Conservation (phyloP, 2,113 vertebrate genomes). For the Hucho hucho region DNA sequence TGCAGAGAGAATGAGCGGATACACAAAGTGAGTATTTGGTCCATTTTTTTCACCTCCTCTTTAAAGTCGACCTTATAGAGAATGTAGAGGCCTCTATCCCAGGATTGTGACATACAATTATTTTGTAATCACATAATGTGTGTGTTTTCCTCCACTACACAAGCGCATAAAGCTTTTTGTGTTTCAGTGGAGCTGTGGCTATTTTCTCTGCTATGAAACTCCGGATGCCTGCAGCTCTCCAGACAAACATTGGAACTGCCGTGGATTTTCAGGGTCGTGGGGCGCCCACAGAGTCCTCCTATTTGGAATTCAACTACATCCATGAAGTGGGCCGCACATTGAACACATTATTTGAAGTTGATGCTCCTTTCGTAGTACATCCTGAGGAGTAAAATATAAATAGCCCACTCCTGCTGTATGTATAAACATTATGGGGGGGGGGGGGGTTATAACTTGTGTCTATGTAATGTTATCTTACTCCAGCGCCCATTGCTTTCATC, state of each 20-base stretch:
- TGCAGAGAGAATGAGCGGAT: constrained; percentile 21
- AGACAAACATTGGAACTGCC: constrained; percentile 33
- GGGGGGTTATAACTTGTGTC: constrained; percentile 46
- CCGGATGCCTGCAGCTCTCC: constrained; percentile 35
- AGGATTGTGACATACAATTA: constrained; percentile 26
- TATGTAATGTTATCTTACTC: constrained; percentile 56
- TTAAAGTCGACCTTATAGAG: constrained; percentile 21
- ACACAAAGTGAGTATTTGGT: constrained; percentile 22
- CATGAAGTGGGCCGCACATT: constrained; percentile 30
- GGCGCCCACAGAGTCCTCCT: constrained; percentile 28
- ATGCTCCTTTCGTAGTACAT: constrained; percentile 45
- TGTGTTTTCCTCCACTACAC: constrained; percentile 24
- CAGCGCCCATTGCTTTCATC: constrained; percentile 53
- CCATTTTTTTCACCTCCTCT: constrained; percentile 33
- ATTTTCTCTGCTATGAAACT: constrained; percentile 40
- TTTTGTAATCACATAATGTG: constrained; percentile 30
- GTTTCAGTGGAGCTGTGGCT: constrained; percentile 39
- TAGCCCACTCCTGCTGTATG: constrained; percentile 27
- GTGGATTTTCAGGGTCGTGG: constrained; percentile 52
- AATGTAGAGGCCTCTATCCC: constrained; percentile 35
- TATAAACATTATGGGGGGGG: constrained; percentile 39
- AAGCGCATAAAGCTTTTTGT: constrained; percentile 29
- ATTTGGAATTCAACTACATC: constrained; percentile 36
- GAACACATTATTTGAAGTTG: constrained; percentile 45
- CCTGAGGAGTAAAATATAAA: constrained; percentile 48